Evolutionary conservation across 2,113 vertebrate genomes (phyloP).

Genomic region (Propithecus coquereli): DNA sequence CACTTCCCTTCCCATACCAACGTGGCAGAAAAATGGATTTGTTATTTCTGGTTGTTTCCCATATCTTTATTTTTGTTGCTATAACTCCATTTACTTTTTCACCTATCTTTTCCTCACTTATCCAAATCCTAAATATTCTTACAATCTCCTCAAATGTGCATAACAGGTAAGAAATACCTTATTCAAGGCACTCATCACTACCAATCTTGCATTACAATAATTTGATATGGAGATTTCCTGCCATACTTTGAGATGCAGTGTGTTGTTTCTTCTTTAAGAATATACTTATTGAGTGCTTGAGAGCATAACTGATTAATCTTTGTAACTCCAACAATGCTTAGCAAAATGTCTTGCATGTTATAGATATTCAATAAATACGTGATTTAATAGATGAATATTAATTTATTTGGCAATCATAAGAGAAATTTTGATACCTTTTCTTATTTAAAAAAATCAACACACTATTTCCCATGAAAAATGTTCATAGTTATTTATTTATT

Average conservation of each 20-base stretch:
- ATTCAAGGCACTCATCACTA: background rate
- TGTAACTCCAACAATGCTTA: background rate
- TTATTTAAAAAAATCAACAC: background rate
- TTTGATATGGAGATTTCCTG: background rate
- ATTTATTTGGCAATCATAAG: background rate
- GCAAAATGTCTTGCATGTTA: background rate
- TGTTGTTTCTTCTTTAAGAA: background rate
- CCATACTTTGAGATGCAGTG: background rate
- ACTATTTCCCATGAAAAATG: background rate
- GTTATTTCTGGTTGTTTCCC: background rate
- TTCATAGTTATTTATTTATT: background rate
- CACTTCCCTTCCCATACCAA: background rate
- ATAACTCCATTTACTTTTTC: background rate
- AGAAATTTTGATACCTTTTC: background rate
- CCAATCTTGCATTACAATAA: background rate
- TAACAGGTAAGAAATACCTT: background rate
- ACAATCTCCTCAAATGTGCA: background rate
- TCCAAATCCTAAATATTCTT: background rate
- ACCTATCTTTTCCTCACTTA: background rate
- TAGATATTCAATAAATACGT: background rate
- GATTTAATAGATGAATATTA: background rate
- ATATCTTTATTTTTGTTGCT: background rate
- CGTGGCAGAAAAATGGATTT: background rate
- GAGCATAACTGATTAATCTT: background rate
- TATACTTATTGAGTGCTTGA: background rate